Conservation (phyloP, 2,797 vertebrate species). For the Eulemur mongoz region DNA sequence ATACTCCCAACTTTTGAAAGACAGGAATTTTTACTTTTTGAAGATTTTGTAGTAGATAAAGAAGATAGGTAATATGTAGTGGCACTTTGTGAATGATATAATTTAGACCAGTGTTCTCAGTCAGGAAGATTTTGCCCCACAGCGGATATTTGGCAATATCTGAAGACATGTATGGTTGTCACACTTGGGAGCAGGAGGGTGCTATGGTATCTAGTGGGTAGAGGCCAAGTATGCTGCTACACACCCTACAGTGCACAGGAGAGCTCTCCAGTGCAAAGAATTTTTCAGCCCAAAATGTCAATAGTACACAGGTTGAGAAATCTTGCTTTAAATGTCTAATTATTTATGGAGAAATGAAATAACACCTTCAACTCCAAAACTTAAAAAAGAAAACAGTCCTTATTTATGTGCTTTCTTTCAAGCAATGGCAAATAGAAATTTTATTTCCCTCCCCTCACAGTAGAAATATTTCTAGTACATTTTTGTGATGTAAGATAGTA, state of each 20-base stretch:
- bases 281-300: not conserved
- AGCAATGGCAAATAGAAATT: slow-evolving; percentile 69
- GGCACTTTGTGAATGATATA: not conserved
- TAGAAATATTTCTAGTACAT: slow-evolving; percentile 33
- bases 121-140: not conserved
- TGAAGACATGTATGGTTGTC: not conserved
- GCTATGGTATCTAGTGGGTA: not conserved
- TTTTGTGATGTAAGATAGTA: slow-evolving; percentile 21
- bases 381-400: not conserved
- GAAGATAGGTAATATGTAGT: not conserved
- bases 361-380: not conserved
- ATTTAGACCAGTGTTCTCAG: slow-evolving; percentile 7
- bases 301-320: not conserved
- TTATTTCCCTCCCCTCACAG: slow-evolving; percentile 62
- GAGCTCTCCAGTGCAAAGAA: not conserved
- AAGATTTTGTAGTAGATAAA: not conserved
- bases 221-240: not conserved
- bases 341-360: slow-evolving; percentile 9
- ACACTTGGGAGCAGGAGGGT: not conserved
- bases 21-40: not conserved
- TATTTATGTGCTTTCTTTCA: slow-evolving; percentile 50
- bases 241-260: no score
- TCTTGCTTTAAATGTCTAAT: not conserved
- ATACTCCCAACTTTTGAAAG: not conserved
- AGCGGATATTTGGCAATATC: not conserved